These are phyloP conservation scores for Brachymystax lenok DNA, from an alignment of 2,797 vertebrate species.

Conservation along the genomic window DNA sequence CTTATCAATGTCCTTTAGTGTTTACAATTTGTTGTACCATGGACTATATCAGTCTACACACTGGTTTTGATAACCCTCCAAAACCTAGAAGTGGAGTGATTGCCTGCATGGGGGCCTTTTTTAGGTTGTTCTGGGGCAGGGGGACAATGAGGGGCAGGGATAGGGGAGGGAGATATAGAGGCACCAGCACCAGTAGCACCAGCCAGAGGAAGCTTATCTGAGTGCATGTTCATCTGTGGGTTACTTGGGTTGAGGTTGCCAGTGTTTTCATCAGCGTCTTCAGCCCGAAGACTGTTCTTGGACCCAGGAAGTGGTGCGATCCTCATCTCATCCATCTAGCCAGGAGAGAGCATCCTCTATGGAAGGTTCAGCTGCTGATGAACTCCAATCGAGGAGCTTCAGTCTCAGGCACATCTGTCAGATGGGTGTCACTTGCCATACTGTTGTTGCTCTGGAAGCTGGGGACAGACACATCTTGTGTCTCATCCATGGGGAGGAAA, in stretches of 20 bases:
- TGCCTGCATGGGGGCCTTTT: not conserved
- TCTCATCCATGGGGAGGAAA: slow-evolving; percentile 27
- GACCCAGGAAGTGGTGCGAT: not conserved
- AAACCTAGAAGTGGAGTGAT: not conserved
- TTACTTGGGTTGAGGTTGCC: not conserved
- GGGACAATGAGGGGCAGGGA: not conserved
- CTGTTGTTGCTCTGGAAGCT: not conserved
- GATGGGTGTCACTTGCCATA: not conserved
- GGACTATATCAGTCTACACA: not conserved
- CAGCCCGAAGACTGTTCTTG: not conserved
- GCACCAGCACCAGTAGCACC: not conserved
- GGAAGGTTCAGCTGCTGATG: not conserved
- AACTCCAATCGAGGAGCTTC: not conserved
- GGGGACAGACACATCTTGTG: not conserved
- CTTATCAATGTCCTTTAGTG: not conserved
- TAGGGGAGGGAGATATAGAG: not conserved
- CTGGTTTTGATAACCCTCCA: not conserved
- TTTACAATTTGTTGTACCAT: not conserved
- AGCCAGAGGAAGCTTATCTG: not conserved
- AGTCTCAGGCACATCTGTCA: not conserved
- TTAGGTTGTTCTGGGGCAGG: not conserved
- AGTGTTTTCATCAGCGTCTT: not conserved
- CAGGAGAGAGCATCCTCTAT: not conserved
- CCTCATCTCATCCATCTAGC: not conserved
- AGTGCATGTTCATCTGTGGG: not conserved